Evolutionary conservation across 2,888 invertebrate species (phyloP).

Genomic region (Cenopis cana): DNA sequence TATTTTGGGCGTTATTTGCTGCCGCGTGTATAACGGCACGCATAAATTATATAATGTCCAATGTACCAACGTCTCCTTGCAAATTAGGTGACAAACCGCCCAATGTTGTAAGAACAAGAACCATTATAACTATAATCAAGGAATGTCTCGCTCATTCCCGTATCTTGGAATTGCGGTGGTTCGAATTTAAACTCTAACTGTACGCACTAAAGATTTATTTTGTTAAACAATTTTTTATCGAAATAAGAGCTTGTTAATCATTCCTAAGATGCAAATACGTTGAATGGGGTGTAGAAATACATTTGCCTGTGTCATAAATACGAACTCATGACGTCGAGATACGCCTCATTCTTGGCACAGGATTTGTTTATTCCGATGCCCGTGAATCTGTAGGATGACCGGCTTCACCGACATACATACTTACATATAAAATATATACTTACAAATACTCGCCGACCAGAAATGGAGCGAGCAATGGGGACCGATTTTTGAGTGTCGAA

Average conservation of each 20-base stretch:
- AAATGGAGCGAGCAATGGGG: slow-evolving; percentile 17
- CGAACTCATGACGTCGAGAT: slow-evolving; percentile 61
- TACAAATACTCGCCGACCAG: slow-evolving; percentile 9
- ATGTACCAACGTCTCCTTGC: slow-evolving; percentile 7
- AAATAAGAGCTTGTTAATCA: neutral
- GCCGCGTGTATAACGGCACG: neutral
- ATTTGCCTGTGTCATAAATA: slow-evolving; percentile 43
- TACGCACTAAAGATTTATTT: neutral
- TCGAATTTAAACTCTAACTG: slow-evolving; percentile 1
- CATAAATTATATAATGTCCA: slow-evolving; percentile 21
- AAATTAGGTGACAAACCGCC: slow-evolving; percentile 22
- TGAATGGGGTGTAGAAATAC: slow-evolving; percentile 24
- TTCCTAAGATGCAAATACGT: neutral
- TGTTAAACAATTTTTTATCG: neutral
- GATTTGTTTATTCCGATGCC: slow-evolving; percentile 71
- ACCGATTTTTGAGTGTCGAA: too few species aligned
- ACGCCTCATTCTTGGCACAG: slow-evolving; percentile 63
- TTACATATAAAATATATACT: neutral
- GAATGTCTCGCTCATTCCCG: neutral
- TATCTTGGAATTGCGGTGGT: neutral
- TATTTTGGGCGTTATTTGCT: slow-evolving; percentile 19
- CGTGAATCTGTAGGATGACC: slow-evolving; percentile 63
- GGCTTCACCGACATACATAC: slow-evolving; percentile 67
- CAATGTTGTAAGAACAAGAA: slow-evolving; percentile 17
- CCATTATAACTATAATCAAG: neutral